Percentiles rank a stretch among this genome's conserved stretches.
Evolutionary conservation across 1,140 invertebrate species (phyloP).

Genomic region (Pectinophora gossypiella): DNA sequence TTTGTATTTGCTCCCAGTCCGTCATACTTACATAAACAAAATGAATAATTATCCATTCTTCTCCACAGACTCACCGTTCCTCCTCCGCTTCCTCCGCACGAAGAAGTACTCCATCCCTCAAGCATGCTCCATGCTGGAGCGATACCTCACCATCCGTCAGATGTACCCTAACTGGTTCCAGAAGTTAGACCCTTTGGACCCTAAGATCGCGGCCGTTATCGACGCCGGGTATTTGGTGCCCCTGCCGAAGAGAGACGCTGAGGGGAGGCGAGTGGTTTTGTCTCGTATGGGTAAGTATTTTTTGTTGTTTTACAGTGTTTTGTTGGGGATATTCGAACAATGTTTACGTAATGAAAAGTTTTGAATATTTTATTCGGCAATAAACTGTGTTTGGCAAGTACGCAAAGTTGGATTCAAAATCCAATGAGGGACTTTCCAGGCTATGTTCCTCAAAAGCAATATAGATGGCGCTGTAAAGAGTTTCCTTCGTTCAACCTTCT

Average conservation of each 20-base stretch:
- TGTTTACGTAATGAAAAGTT: too few species aligned
- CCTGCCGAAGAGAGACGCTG: conserved; percentile 82
- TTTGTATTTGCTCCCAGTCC: too few species aligned
- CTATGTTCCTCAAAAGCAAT: too few species aligned
- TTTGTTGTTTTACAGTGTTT: not conserved
- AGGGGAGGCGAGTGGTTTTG: conserved; percentile 85
- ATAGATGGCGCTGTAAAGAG: too few species aligned
- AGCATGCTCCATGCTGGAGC: conserved; percentile 89
- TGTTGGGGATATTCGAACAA: too few species aligned
- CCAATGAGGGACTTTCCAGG: too few species aligned
- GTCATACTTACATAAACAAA: too few species aligned
- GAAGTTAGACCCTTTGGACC: conserved; percentile 84
- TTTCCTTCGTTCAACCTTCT: too few species aligned
- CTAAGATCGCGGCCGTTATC: conserved; percentile 85
- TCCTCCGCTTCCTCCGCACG: conserved; percentile 88
- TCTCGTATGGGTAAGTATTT: conserved; percentile 79
- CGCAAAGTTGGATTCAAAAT: too few species aligned
- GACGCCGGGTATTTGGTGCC: conserved; percentile 89
- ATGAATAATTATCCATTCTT: too few species aligned
- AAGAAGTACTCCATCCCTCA: conserved; percentile 91
- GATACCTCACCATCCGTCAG: conserved; percentile 88
- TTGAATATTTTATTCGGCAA: too few species aligned
- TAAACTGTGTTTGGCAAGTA: too few species aligned
- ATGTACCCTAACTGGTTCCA: conserved; percentile 90
- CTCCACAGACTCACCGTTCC: conserved; percentile 81